A percentile compares a stretch with the other conserved stretches of the same genome.
Conservation (phyloP, 2,888 invertebrate species). For the Ectemnius lituratus region DNA sequence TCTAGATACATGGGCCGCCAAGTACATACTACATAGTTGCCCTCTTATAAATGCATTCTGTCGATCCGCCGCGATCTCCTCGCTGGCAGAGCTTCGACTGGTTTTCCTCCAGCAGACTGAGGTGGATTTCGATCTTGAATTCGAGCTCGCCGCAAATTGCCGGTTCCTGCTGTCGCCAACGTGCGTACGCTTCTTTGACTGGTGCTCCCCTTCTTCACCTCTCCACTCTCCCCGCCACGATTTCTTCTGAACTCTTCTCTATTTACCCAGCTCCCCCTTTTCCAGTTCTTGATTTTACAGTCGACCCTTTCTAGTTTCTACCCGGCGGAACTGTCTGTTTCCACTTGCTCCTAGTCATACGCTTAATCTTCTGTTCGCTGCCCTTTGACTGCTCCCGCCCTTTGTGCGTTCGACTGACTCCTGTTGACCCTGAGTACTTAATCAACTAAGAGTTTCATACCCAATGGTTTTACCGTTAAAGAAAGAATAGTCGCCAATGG, state of each 20-base stretch:
- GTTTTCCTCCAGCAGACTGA: neutral
- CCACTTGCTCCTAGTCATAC: constrained; percentile 13
- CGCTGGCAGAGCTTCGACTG: too few species aligned
- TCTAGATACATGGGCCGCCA: constrained; percentile 9
- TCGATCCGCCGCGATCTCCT: neutral
- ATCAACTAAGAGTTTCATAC: neutral
- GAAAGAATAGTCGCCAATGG: too few species aligned
- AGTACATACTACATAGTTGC: constrained; percentile 15
- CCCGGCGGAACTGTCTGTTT: constrained; percentile 20
- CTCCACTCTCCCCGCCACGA: constrained; percentile 9
- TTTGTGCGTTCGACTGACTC: neutral
- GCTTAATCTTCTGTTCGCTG: neutral
- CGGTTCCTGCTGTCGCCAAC: constrained; percentile 22
- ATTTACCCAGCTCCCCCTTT: constrained; percentile 23
- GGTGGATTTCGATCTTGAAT: constrained; percentile 9
- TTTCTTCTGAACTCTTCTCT: constrained; percentile 15
- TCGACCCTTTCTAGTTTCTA: constrained; percentile 5
- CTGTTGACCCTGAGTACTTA: neutral
- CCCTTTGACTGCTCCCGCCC: neutral
- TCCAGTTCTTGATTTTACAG: constrained; percentile 2
- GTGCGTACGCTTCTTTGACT: constrained; percentile 22
- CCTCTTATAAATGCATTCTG: constrained; percentile 17
- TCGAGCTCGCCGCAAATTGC: constrained; percentile 42
- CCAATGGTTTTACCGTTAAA: neutral
- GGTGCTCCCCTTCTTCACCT: constrained; percentile 5